Evolutionary conservation across 2,797 vertebrate species (phyloP), one percentile per base, ranked within the genome.

Genomic region (Stomatorhinus walkeri): DNA sequence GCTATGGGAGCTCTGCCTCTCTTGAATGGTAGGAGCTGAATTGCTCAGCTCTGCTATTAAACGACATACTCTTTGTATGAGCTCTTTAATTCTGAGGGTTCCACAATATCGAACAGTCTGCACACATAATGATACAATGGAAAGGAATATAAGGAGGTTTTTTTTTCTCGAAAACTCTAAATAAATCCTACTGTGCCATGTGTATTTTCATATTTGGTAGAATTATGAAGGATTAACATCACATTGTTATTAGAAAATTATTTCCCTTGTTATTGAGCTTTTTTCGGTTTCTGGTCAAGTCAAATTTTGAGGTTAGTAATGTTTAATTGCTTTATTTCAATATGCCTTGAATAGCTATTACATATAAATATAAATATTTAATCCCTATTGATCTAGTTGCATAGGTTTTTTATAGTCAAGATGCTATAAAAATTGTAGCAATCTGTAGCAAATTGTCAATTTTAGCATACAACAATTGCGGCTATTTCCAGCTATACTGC

Each of bases 1-100:
- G 85, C 32, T 40, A 32, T 87, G 52, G 16, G 16, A 46, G 16
- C 19, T 81, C 40, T 81, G 76, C 1, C 12, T 19, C 12, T 72
- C 28, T 81, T n/a, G 40, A 81, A 81, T 81, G 16, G 40, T 46
- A 81, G 76, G 40, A 19, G 36, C 76, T n/a, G 36, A 43, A 19
- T 19, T 87, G 51, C 52, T 87, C 85, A 40, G 85, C 22, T 56
- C 19, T 81, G 9, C 19, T 59, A 87, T 87, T 87, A 87, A 87
- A 59, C 19, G 85, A 56, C 52, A 87, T 9, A 40, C 24, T 87
- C 51, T n/a, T 54, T 56, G 2, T 86, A n/a, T 24, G 16, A 59
- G 85, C 85, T 86, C 28, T 51, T 86, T 86, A 86, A 86, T 32
- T 14, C 85, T 59, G 9, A 28, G 24, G 51, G 2, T 56, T 54